Conservation (phyloP, 1,140 invertebrate genomes). For the Penaeus vannamei region DNA sequence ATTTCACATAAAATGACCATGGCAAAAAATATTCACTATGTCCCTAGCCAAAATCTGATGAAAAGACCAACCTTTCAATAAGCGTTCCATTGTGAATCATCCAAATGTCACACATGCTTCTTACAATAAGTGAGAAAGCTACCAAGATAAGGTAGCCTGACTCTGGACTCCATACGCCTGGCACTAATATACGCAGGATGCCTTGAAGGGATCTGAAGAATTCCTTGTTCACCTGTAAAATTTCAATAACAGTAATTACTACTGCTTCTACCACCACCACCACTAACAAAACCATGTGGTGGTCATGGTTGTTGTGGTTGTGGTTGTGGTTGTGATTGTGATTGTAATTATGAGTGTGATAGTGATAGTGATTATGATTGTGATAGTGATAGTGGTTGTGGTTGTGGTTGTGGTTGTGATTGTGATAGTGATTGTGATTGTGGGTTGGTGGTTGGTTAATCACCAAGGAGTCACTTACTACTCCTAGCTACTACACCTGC, state of each 20-base stretch:
- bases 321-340: too few relatives aligned
- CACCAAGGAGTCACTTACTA: too few relatives aligned
- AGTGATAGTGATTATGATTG: too few relatives aligned
- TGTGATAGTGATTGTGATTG: too few relatives aligned
- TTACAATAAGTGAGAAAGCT: constrained; percentile 84
- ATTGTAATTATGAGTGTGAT: too few relatives aligned
- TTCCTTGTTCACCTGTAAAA: constrained; percentile 79
- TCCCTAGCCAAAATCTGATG: constrained; percentile 35
- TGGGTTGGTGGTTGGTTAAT: too few relatives aligned
- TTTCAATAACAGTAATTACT: not conserved
- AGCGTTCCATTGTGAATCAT: constrained; percentile 94
- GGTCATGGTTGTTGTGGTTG: not conserved
- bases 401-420: too few relatives aligned
- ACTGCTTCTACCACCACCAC: not conserved
- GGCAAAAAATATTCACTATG: too few relatives aligned
- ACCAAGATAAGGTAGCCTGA: constrained; percentile 86
- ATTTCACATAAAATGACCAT: too few relatives aligned
- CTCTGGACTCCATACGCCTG: constrained; percentile 82
- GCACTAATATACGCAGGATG: constrained; percentile 88
- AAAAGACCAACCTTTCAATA: constrained; percentile 85
- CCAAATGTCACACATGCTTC: constrained; percentile 97
- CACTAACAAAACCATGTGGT: not conserved
- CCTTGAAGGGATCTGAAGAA: constrained; percentile 86
- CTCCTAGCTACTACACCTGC: too few relatives aligned
- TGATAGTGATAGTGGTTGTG: too few relatives aligned